These are phyloP conservation scores for Pediacus dermestoides DNA, from an alignment of 2,888 invertebrate species.

Conservation along the genomic window DNA sequence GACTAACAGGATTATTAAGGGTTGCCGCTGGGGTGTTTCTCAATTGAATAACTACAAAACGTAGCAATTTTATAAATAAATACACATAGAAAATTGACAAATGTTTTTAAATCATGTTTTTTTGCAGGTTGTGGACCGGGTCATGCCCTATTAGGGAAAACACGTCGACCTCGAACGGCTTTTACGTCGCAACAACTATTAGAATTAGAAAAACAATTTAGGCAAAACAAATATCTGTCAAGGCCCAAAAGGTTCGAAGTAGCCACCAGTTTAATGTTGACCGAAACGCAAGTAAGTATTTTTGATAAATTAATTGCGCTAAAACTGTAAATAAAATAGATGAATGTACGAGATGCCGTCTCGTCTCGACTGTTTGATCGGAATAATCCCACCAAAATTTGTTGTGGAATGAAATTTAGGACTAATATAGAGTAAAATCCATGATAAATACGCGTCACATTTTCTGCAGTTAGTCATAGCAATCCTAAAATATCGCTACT, in stretches of 20 bases:
- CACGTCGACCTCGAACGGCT: slow-evolving; percentile 91
- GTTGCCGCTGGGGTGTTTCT: too few species aligned
- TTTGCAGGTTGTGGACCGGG: slow-evolving; percentile 59
- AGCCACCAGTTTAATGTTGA: slow-evolving; percentile 94
- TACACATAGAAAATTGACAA: too few species aligned
- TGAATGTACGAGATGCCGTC: too few species aligned
- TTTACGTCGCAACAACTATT: slow-evolving; percentile 96
- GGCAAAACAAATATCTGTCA: slow-evolving; percentile 98
- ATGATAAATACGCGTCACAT: slow-evolving; percentile 48
- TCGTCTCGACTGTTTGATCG: too few species aligned
- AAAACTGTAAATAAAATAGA: slow-evolving; percentile 2
- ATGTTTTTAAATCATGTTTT: slow-evolving; percentile 17
- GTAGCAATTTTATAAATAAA: too few species aligned
- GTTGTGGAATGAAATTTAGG: slow-evolving; percentile 27
- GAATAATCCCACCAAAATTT: not conserved
- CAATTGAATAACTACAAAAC: too few species aligned
- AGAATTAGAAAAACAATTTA: slow-evolving; percentile 97
- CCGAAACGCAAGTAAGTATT: slow-evolving; percentile 88
- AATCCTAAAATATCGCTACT: slow-evolving; percentile 50
- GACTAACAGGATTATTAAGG: slow-evolving; percentile 25
- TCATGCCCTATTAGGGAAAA: slow-evolving; percentile 80
- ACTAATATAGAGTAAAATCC: too few species aligned
- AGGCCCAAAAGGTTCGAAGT: slow-evolving; percentile 98
- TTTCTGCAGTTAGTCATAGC: slow-evolving; percentile 45
- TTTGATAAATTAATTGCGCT: not conserved